Conservation (phyloP, 2,113 vertebrate genomes). For the Oxygymnocypris stewartii region DNA sequence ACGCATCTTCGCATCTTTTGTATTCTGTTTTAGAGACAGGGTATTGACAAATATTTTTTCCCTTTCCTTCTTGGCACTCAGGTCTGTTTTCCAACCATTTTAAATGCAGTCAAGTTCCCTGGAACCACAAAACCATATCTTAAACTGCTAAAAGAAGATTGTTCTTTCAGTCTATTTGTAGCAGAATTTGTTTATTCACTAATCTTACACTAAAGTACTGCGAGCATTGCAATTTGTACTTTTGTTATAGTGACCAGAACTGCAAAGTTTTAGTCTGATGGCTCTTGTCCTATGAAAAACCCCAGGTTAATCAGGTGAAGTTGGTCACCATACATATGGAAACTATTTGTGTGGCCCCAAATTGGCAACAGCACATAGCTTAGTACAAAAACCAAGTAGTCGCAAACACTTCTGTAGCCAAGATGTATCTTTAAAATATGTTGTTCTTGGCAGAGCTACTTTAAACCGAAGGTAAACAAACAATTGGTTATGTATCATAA, state of each 20-base stretch:
- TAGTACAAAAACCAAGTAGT: neutral
- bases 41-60: slow-evolving; percentile 35
- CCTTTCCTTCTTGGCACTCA: slow-evolving; percentile 41
- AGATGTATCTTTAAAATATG: neutral
- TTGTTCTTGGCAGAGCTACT: neutral
- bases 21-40: slow-evolving; percentile 4
- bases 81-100: slow-evolving; percentile 28
- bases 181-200: neutral
- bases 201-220: neutral
- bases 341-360: neutral
- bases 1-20: slow-evolving; percentile 38
- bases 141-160: neutral
- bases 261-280: neutral
- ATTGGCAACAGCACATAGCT: neutral
- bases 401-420: neutral
- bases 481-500: neutral
- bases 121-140: neutral
- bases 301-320: neutral
- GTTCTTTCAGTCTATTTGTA: neutral
- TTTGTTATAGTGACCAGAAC: neutral
- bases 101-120: slow-evolving; percentile 24
- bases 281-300: neutral
- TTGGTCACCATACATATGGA: slow-evolving; percentile 25
- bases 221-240: neutral
- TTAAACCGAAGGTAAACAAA: neutral